phyloP scores from a whole-genome alignment of 35 echinoderm and acorn worm genomes.

The Ophiothrix spiculata region DNA sequence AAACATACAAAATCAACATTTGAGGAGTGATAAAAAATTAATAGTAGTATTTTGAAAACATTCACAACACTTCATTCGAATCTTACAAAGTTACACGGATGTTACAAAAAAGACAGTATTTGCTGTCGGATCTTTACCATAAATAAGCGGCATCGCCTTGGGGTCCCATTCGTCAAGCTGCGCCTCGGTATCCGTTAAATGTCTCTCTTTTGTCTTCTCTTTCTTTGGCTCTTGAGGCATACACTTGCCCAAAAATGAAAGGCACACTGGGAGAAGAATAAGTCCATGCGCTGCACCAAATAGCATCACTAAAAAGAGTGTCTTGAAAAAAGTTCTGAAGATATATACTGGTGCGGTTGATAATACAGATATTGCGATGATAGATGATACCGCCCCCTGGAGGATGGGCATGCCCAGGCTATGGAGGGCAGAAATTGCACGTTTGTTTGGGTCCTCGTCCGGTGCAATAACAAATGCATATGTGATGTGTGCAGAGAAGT shows the following conservation, averaged over 20 bases:
- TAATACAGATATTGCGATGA: conserved; percentile 79
- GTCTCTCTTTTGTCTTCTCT: conserved; percentile 27
- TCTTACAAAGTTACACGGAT: not conserved
- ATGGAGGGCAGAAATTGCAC: conserved; percentile 59
- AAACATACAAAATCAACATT: too few relatives aligned
- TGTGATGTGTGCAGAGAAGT: conserved; percentile 97
- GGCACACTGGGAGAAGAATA: conserved; percentile 61
- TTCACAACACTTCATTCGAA: too few relatives aligned
- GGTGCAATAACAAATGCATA: conserved; percentile 87
- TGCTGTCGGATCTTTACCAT: not conserved
- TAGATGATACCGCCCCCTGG: conserved; percentile 77
- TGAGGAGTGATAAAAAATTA: too few relatives aligned
- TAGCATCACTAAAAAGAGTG: conserved; percentile 87
- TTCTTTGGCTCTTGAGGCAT: conserved; percentile 60
- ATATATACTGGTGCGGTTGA: conserved; percentile 82
- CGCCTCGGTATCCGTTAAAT: not conserved
- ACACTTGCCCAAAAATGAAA: conserved; percentile 73
- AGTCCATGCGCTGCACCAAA: conserved; percentile 87
- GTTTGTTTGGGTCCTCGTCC: conserved; percentile 50
- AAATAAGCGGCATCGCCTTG: not conserved
- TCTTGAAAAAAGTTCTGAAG: conserved; percentile 93
- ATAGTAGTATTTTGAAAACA: too few relatives aligned
- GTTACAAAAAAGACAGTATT: not conserved
- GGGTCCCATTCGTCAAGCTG: not conserved
- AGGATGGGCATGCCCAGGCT: conserved; percentile 80